These are phyloP conservation scores for Sternarchorhynchus goeldii DNA, from an alignment of 2,797 vertebrate species.

Conservation along the genomic window DNA sequence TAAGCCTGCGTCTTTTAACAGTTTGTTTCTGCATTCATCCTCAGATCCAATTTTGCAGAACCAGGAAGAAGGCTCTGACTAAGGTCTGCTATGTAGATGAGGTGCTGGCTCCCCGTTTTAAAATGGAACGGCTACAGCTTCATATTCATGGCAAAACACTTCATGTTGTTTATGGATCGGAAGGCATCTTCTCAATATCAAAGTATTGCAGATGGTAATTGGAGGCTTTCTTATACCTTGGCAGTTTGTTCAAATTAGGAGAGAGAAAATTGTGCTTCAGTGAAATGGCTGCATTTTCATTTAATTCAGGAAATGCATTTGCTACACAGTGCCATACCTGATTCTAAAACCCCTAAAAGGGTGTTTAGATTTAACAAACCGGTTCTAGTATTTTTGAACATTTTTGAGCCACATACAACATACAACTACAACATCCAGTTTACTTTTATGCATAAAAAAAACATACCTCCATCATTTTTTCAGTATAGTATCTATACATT, in stretches of 20 bases:
- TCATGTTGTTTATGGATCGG: neutral
- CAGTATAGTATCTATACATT: slow-evolving; percentile 16
- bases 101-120: neutral
- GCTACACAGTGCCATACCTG: neutral
- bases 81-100: slow-evolving; percentile 55
- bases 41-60: slow-evolving; percentile 97
- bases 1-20: neutral
- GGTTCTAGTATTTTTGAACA: neutral
- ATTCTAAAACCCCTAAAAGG: neutral
- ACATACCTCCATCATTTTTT: too few relatives aligned
- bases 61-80: slow-evolving; percentile 86
- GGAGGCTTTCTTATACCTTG: neutral
- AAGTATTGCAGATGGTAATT: neutral
- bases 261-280: neutral
- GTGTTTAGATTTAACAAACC: neutral
- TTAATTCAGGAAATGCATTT: neutral
- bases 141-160: neutral
- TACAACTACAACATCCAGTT: neutral
- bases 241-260: neutral
- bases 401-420: slow-evolving; percentile 4
- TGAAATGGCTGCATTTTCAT: neutral
- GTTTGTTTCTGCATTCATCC: neutral
- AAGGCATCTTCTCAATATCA: neutral
- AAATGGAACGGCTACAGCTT: neutral
- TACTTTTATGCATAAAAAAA: slow-evolving; percentile 3